Percentiles rank a stretch among this genome's conserved stretches.
These are phyloP conservation scores for Nipponia nippon DNA, from an alignment of 2,113 vertebrate genomes.

Conservation along the genomic window DNA sequence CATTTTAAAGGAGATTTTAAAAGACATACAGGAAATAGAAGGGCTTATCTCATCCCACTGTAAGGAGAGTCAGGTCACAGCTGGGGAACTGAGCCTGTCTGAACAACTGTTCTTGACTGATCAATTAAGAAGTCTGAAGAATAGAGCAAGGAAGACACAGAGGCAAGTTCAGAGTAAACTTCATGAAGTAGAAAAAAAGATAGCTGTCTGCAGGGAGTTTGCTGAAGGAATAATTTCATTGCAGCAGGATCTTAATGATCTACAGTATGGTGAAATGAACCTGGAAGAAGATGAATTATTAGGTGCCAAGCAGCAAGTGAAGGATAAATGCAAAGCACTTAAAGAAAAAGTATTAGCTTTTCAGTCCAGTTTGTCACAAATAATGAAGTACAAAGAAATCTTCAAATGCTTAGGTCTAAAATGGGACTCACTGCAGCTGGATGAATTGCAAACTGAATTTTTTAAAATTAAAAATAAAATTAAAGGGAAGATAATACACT, in stretches of 20 bases:
- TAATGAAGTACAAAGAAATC: conserved; percentile 64
- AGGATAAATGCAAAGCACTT: conserved; percentile 29
- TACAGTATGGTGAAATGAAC: conserved; percentile 33
- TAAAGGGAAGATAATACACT: conserved; percentile 61
- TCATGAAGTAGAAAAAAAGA: conserved; percentile 69
- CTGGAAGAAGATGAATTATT: neutral
- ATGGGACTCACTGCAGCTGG: conserved; percentile 61
- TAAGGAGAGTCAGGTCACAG: conserved; percentile 71
- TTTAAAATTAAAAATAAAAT: conserved; percentile 63
- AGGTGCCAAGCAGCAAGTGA: neutral
- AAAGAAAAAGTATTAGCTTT: conserved; percentile 33
- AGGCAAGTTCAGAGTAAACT: conserved; percentile 74
- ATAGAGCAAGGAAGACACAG: conserved; percentile 70
- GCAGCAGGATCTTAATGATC: conserved; percentile 71
- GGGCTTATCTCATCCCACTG: conserved; percentile 71
- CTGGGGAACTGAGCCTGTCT: conserved; percentile 76
- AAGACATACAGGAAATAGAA: conserved; percentile 74
- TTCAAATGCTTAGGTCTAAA: conserved; percentile 58
- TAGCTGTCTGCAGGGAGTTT: conserved; percentile 63
- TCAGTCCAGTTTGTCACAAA: conserved; percentile 44
- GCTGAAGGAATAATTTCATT: conserved; percentile 60
- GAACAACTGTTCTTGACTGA: conserved; percentile 81
- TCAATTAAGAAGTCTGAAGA: conserved; percentile 78
- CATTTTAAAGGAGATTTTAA: conserved; percentile 70
- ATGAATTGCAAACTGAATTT: conserved; percentile 58